A percentile compares a stretch with the other conserved stretches of the same genome.
These are phyloP conservation scores for Tonatia bakeri DNA, from an alignment of 2,113 vertebrate species.

Conservation along the genomic window DNA sequence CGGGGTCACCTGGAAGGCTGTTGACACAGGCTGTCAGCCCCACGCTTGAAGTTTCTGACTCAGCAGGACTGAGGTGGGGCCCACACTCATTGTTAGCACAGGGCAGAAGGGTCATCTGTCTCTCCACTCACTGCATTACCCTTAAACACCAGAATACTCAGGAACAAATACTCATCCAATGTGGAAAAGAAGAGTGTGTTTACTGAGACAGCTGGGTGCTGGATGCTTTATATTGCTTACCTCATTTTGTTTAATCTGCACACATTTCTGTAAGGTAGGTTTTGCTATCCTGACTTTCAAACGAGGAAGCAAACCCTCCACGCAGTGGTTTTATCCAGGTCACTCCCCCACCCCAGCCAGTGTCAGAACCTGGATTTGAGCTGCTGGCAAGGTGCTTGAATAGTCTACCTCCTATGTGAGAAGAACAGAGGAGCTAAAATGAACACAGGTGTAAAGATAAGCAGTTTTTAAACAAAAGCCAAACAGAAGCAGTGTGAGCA, in stretches of 20 bases:
- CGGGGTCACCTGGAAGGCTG: neutral
- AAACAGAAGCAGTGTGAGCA: neutral
- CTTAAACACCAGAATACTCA: neutral
- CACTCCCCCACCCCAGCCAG: neutral
- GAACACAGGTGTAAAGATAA: neutral
- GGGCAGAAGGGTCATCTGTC: too few species aligned
- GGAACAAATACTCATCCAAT: neutral
- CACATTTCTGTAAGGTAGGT: neutral
- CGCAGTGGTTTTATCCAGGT: neutral
- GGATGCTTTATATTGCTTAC: neutral
- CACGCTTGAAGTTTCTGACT: neutral
- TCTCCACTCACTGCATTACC: neutral
- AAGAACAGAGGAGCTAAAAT: neutral
- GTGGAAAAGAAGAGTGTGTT: neutral
- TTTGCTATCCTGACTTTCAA: neutral
- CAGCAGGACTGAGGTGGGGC: neutral
- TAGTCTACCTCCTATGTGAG: neutral
- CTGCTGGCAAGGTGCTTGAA: neutral
- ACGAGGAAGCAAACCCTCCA: neutral
- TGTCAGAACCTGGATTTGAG: neutral
- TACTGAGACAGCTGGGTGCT: neutral
- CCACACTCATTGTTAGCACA: neutral
- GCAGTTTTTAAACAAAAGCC: neutral
- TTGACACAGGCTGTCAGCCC: neutral
- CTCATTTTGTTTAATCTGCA: neutral